Conservation (phyloP, 2,888 invertebrate species). For the Beris morrisii region DNA sequence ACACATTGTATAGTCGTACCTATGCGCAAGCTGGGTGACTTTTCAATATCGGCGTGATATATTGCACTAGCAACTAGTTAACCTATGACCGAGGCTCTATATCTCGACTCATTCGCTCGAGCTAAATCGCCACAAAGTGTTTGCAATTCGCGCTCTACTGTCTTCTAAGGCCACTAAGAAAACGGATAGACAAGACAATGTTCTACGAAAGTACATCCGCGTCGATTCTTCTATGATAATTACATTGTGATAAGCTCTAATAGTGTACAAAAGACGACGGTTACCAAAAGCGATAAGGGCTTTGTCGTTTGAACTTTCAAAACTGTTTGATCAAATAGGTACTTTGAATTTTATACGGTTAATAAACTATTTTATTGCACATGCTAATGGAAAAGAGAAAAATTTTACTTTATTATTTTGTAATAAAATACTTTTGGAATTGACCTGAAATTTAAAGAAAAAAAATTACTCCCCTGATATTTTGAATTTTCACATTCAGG, state of each 20-base stretch:
- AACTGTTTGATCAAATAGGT: no score
- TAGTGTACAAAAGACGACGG: constrained; percentile 26
- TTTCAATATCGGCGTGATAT: constrained; percentile 38
- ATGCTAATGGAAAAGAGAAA: no score
- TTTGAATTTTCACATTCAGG: no score
- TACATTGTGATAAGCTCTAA: constrained; percentile 33
- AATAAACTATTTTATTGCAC: no score
- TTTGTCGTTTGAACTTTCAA: not conserved
- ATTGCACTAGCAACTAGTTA: constrained; percentile 39
- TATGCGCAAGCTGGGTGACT: no score
- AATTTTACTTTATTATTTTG: no score
- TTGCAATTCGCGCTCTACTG: not conserved
- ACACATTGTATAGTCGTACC: no score
- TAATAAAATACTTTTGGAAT: no score
- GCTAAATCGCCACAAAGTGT: not conserved
- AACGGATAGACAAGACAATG: constrained; percentile 14
- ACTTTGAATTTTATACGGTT: no score
- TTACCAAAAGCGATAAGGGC: constrained; percentile 28
- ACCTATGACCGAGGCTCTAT: constrained; percentile 37
- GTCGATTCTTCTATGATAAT: constrained; percentile 29
- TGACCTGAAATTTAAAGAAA: no score
- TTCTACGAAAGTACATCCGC: constrained; percentile 28
- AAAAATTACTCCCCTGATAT: no score
- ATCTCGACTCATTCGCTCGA: constrained; percentile 30
- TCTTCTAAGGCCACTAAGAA: not conserved